Evolutionary conservation across 2,113 vertebrate genomes (phyloP), one percentile per base, ranked within the genome.

Genomic region (Ramphastos sulfuratus): DNA sequence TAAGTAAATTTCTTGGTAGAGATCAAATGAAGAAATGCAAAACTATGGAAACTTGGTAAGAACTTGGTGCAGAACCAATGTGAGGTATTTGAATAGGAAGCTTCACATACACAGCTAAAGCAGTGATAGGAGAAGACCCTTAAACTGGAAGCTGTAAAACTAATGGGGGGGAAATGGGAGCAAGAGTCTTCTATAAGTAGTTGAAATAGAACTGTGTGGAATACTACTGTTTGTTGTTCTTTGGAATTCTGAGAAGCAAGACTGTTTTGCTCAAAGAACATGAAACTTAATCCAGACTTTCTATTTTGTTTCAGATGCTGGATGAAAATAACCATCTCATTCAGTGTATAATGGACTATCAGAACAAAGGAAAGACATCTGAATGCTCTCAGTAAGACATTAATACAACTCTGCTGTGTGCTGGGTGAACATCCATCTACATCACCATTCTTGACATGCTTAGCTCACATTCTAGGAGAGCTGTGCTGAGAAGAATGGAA

Each of bases 311-410:
- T 96, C 98, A 99, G 99, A 98, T 99, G 97, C 97, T 99, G 97
- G 99, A 99, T 98, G 99, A 99, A 98, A 99, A 99, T 97, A 99
- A 99, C 94, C 99, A 99, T 94, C 98, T 99, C 90, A 99, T 99
- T 97, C 99, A 99, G 94, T 99, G 99, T 97, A 99, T 99, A 97
- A 99, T 99, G 99, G 99, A 99, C 96, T 99, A 99, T 96, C 99
- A 99, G 97, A 99, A 99, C 97, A 99, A 99, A 98, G 99, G 99
- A 77, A 99, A 99, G 97, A 99, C 99, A 3, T 98, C 98, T 66
- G 99, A 99, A 97, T 99, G 99, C 98, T 99, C 99, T 97, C 99
- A 99, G 99, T 99, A 98, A 99, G 97, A 95, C 74, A 12, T 81
- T 89, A 64, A 95, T 93, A 25, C 39, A 67, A 94, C 93, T 60